Base-by-base conservation (phyloP, 2,888 invertebrate species). In the Hedychridium roseum region DNA sequence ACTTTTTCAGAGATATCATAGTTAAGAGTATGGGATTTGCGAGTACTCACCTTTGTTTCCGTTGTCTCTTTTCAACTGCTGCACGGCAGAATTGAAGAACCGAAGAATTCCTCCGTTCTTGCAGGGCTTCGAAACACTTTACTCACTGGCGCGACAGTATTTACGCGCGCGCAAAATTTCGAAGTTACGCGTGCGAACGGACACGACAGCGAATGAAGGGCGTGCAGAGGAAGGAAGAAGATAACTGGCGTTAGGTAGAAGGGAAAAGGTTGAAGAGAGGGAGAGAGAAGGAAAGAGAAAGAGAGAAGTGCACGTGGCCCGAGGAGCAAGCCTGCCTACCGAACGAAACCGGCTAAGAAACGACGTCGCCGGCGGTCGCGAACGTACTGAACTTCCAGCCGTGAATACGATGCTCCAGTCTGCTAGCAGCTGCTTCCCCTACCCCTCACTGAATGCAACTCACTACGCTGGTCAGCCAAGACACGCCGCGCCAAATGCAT, bases 331-430 rank as follows among this genome's bases (percentile, higher is more conserved):
- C 15, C 17, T 32, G 15, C 9, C 15, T 16, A 32, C 31, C 17
- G 15, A 32, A 32, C 16, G 15, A 4, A 9, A 5, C 15, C 31
- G 6, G 3, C 15, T 31, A 30, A 15, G 20, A 36, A 3, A 36
- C 64, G 55, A 67, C 57, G 60, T 57, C 64, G 52, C 30, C 66
- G 66, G 57, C 62, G 65, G 64, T 62, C 67, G 66, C 65, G 57
- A 62, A 65, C 60, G 54, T 55, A 69, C 68, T 69, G 66, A 62
- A 61, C 50, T 48, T 53, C 47, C 55, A 50, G 49, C 12, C 56
- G n/a, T n/a, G n/a, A n/a, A n/a, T n/a, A n/a, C 27, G 49, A 42
- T 43, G 60, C 50, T 53, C 61, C 63, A 64, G 64, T 53, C 63
- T 64, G 63, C 64, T 64, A 64, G 58, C 64, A 61, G 65, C 65